Evolutionary conservation across 2,888 invertebrate species (phyloP).

Genomic region (Mimas tiliae): DNA sequence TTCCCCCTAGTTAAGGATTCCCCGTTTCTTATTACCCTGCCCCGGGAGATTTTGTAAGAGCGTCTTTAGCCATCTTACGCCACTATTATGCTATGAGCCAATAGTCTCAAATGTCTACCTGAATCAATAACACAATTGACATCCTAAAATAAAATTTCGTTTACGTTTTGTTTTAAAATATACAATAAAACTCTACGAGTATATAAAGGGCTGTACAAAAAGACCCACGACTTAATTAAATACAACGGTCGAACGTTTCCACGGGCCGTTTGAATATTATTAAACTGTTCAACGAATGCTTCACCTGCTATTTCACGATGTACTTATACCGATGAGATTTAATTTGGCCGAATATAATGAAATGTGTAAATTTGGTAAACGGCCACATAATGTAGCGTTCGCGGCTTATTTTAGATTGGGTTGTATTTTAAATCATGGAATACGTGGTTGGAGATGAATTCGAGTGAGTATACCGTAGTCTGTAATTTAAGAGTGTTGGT

Average conservation of each 20-base stretch:
- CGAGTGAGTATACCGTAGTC: not conserved
- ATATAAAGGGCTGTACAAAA: slow-evolving; percentile 5
- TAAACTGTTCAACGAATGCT: slow-evolving; percentile 74
- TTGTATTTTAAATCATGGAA: not conserved
- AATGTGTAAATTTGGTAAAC: slow-evolving; percentile 21
- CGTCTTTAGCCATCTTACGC: not conserved
- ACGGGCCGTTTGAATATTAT: slow-evolving; percentile 82
- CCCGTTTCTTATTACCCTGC: too few species aligned
- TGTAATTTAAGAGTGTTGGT: too few species aligned
- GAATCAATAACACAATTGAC: not conserved
- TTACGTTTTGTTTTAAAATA: not conserved
- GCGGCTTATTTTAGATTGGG: not conserved
- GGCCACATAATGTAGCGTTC: not conserved
- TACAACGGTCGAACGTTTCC: slow-evolving; percentile 36
- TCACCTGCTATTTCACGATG: slow-evolving; percentile 77
- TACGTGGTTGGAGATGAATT: not conserved
- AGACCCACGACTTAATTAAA: slow-evolving; percentile 15
- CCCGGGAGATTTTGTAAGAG: too few species aligned
- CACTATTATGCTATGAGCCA: not conserved
- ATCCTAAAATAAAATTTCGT: not conserved
- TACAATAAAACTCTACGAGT: slow-evolving; percentile 15
- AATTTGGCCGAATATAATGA: slow-evolving; percentile 19
- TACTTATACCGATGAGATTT: slow-evolving; percentile 27
- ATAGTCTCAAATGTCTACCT: too few species aligned
- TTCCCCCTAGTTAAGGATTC: too few species aligned